Conservation (phyloP, 1,140 invertebrate species). For the Psix sp. region DNA sequence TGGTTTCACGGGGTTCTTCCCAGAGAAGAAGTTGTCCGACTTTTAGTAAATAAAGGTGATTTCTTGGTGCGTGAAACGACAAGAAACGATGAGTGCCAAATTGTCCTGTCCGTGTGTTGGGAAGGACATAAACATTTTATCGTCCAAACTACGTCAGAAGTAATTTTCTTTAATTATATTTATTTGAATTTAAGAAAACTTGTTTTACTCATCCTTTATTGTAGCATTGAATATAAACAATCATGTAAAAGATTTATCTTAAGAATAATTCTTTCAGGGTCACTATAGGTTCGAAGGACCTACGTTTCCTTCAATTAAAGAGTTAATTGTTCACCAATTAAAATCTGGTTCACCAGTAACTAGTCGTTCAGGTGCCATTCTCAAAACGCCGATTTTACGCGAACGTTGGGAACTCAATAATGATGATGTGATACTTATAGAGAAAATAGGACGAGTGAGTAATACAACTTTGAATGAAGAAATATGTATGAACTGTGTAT, state of each 20-base stretch:
- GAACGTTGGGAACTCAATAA: constrained; percentile 98
- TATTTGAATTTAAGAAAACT: neutral
- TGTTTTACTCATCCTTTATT: too few relatives aligned
- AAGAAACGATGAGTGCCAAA: constrained; percentile 93
- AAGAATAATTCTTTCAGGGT: constrained; percentile 79
- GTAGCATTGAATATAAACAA: neutral
- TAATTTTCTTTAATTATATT: constrained; percentile 67
- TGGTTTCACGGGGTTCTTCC: constrained; percentile 99
- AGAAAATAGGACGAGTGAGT: constrained; percentile 95
- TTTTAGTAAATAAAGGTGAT: constrained; percentile 92
- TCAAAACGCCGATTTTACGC: constrained; percentile 90
- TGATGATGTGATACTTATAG: constrained; percentile 93
- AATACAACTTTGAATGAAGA: neutral
- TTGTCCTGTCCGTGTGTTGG: constrained; percentile 97
- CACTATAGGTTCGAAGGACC: constrained; percentile 96
- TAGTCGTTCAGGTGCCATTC: constrained; percentile 91
- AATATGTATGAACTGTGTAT: neutral
- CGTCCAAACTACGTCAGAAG: constrained; percentile 94
- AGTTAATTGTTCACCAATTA: constrained; percentile 92
- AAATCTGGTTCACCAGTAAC: constrained; percentile 91
- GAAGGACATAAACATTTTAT: constrained; percentile 98
- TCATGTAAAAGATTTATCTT: neutral
- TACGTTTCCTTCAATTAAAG: constrained; percentile 93
- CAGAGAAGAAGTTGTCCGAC: constrained; percentile 94
- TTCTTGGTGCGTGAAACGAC: constrained; percentile 96